phyloP scores from a whole-genome alignment of 2,888 invertebrate genomes.

The Epirrita christyi region DNA sequence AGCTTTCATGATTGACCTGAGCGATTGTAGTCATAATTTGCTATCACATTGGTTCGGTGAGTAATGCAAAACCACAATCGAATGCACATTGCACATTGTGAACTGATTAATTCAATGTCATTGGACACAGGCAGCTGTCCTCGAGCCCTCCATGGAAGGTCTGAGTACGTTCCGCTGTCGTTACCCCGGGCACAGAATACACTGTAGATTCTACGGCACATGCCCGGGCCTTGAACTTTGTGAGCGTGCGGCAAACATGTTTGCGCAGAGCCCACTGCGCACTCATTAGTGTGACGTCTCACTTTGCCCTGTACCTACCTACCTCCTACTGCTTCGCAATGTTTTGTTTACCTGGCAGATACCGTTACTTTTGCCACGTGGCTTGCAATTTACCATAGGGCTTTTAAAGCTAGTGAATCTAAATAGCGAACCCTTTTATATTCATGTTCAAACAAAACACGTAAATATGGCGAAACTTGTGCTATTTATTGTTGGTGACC shows the following conservation, averaged over 20 bases:
- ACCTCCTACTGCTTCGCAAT: slow-evolving; percentile 40
- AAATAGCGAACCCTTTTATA: slow-evolving; percentile 4
- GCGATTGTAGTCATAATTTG: background rate
- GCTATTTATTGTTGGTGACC: background rate
- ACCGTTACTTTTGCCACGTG: slow-evolving; percentile 62
- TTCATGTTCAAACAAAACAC: no score
- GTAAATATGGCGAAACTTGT: background rate
- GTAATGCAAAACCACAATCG: slow-evolving; percentile 17
- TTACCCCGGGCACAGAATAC: slow-evolving; percentile 46
- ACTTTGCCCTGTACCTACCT: slow-evolving; percentile 49
- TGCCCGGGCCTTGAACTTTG: slow-evolving; percentile 80
- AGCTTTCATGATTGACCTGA: background rate
- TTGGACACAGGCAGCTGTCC: slow-evolving; percentile 22
- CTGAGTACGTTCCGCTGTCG: slow-evolving; percentile 30
- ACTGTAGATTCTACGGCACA: slow-evolving; percentile 26
- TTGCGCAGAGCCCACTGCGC: slow-evolving; percentile 75
- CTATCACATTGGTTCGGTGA: slow-evolving; percentile 5
- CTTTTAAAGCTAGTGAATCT: slow-evolving; percentile 1
- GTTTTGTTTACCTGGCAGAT: slow-evolving; percentile 56
- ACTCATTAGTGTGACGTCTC: slow-evolving; percentile 66
- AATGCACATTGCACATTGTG: slow-evolving; percentile 20
- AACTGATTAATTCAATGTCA: slow-evolving; percentile 29
- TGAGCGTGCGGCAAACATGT: slow-evolving; percentile 74
- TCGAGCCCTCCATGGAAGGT: slow-evolving; percentile 32
- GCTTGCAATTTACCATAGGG: slow-evolving; percentile 23